Conservation (phyloP, 2,113 vertebrate genomes). For the Odontophorus gujanensis region DNA sequence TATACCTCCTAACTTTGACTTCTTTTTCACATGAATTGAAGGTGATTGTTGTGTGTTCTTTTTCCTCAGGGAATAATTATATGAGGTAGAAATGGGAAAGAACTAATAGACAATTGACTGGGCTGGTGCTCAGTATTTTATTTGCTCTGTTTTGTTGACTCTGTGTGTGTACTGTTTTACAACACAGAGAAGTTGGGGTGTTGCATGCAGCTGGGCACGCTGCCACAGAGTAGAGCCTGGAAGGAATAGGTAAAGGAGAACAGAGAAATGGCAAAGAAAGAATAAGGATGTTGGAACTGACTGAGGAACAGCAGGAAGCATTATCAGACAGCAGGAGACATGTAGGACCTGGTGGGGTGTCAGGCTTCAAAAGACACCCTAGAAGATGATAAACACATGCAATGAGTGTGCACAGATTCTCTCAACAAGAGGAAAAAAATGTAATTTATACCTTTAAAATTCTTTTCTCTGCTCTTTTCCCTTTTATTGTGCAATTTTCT, state of each 20-base stretch:
- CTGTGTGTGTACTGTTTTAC: neutral
- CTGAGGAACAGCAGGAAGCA: neutral
- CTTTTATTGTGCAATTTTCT: neutral
- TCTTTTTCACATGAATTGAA: neutral
- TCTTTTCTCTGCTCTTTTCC: neutral
- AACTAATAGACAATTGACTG: neutral
- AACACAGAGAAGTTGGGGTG: neutral
- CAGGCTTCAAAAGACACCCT: neutral
- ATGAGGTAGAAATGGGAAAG: neutral
- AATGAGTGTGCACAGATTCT: neutral
- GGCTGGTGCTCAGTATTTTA: neutral
- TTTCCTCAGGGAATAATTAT: neutral
- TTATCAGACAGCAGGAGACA: neutral
- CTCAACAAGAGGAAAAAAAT: neutral
- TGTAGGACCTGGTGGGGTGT: neutral
- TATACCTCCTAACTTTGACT: neutral
- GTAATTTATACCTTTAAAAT: neutral
- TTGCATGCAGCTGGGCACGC: neutral
- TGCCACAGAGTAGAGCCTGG: neutral
- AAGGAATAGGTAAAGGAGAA: neutral
- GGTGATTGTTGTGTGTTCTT: accelerated
- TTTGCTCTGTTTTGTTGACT: neutral
- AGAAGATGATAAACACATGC: neutral
- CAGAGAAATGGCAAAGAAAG: neutral
- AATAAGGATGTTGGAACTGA: neutral